Evolutionary conservation across 2,113 vertebrate genomes (phyloP), one percentile per base, ranked within the genome.

Genomic region (Gymnocephalus cernua): DNA sequence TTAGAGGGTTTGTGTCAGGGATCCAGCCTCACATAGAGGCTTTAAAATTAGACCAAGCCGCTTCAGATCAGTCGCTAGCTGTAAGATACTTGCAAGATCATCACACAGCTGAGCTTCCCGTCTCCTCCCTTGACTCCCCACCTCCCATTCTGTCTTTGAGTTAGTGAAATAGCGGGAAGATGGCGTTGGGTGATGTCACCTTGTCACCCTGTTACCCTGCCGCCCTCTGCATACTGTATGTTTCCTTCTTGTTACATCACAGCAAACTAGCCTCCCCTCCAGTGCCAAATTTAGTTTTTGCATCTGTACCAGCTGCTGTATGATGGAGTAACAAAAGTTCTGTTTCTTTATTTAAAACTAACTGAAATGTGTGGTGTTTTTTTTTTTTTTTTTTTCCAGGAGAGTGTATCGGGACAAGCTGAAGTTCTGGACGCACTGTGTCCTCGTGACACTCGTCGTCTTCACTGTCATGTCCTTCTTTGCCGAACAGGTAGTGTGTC

Each of bases 351-450:
- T 21, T 41, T 29, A 18, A 38, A 67, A 73, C 13, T 21, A 41
- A 80, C 35, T 18, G 9, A 53, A 63, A 13, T 29, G 23, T 57
- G 3, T 77, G 38, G 32, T 32, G 32, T 35, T 4, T 41, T 2
- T 41, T 9, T 41, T 10, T 41, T 57, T 14, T 62, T 12, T 58
- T 13, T 21, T 9, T 32, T 14, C 6, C 90, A 99, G 98, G 98
- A 95, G 98, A 51, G 92, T 96, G 1, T 99, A 99, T 80, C 95
- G 98, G 65, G 97, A 99, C 94, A 98, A 97, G 91, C 85, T 99
- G 86, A 99, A 99, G 94, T 99, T 99, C 92, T 99, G 98, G 98
- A 99, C 98, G 4, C 98, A 99, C 62, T 99, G 97, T 81, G 96
- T 99, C 70, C 93, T 99, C 27, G 96, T 97, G 88, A 96, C 97